phyloP scores from a whole-genome alignment of 2,888 invertebrate species.

The Agrypnus murinus region DNA sequence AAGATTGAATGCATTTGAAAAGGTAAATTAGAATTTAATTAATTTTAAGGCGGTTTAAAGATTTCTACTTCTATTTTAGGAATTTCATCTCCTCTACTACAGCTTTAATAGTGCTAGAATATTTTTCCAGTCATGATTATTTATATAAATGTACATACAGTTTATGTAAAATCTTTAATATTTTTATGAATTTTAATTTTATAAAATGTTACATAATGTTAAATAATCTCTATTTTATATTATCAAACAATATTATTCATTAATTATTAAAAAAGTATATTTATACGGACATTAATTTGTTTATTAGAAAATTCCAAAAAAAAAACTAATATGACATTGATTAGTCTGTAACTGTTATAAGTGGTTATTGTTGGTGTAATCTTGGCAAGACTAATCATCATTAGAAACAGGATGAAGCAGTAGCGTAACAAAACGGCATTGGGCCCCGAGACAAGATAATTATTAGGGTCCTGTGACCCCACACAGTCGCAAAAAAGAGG shows the following conservation, averaged over 20 bases:
- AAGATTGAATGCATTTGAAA: conserved; percentile 83
- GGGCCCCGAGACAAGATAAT: no score
- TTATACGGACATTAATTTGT: not conserved
- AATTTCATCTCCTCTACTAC: conserved; percentile 93
- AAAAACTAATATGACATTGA: no score
- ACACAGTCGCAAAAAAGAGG: no score
- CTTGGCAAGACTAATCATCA: no score
- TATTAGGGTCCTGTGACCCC: no score
- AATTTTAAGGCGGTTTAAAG: conserved; percentile 67
- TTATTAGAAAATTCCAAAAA: no score
- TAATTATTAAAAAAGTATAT: conserved; percentile 6
- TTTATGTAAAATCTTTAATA: not conserved
- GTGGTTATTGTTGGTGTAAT: no score
- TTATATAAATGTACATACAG: not conserved
- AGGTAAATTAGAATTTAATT: conserved; percentile 68
- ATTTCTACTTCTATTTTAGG: conserved; percentile 77
- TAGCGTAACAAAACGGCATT: no score
- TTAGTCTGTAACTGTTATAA: no score
- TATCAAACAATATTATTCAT: conserved; percentile 6
- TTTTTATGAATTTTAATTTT: conserved; percentile 4
- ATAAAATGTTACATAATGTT: conserved; percentile 7
- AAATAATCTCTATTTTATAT: conserved; percentile 21
- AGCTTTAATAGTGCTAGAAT: conserved; percentile 95
- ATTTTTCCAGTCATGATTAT: conserved; percentile 79
- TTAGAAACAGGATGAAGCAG: no score